Base-by-base conservation (phyloP, 1,140 invertebrate genomes). In the Dinothrombium tinctorium region DNA sequence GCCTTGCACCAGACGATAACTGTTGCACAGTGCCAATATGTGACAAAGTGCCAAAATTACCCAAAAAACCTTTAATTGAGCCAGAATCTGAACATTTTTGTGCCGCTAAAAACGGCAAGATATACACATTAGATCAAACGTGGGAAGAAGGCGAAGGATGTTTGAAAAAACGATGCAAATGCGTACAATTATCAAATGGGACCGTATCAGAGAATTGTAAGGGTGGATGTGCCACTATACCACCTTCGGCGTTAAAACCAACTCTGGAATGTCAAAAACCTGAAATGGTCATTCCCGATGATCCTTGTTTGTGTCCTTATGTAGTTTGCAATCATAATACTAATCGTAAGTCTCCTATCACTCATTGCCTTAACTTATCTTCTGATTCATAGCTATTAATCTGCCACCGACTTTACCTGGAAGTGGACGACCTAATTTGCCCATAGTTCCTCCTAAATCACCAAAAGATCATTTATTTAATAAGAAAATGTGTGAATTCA, bases 11-110 rank as follows among this genome's bases (percentile, higher is more conserved):
- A 4, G 69, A 71, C 12, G 80, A 87, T 54, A 55, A 70, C 1
- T 86, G 82, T 53, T 86, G 82, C 50, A 77, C 73, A 29, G 67
- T 79, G 45, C 72, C 79, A 36, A 60, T 79, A 1, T 84, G 80
- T 52, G 12, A 12, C 4, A 36, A 19, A 7, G n/a, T n/a, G n/a
- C 76, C 81, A 49, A 75, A 79, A 2, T 74, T 71, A 2, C 59
- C 76, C 8, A 69, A 43, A 2, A 32, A 3, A 5, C 8, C 20
- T 44, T n/a, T n/a, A n/a, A n/a, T n/a, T n/a, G n/a, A n/a, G n/a
- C 24, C 23, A 11, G 37, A 7, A 5, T n/a, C 37, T 29, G 33
- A 42, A 15, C 38, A 41, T 2, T 39, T 47, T 24, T 72, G 74
- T 50, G 59, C 73, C 33, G 71, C 74, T 15, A 55, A 54, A 15